Base-by-base conservation (phyloP, 2,113 vertebrate species). In the Hyla sarda region DNA sequence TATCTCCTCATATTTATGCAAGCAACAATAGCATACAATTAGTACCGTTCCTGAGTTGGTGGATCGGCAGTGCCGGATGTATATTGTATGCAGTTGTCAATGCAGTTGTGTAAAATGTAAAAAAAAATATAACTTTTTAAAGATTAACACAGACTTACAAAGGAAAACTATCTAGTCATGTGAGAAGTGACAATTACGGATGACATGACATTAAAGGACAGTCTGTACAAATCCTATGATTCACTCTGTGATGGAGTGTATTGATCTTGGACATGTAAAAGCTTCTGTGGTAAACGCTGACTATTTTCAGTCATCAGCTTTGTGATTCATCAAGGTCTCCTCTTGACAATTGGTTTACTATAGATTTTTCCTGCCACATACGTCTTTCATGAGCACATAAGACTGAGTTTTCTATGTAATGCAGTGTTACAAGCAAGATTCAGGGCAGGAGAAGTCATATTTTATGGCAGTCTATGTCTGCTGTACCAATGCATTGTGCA, bases 251-350 rank as follows among this genome's bases (percentile, higher is more conserved):
- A 90, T 83, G 82, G 72, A 74, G 84, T 65, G 47, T 89, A 90
- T 58, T 91, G 88, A 75, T 89, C 87, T 89, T 85, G 1, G 85
- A 72, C n/a, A 81, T 90, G 87, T 87, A n/a, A 85, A 90, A 90
- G 84, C 83, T 83, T 90, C 89, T 87, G 52, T 73, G n/a, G 16
- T 45, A 78, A 89, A n/a, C 50, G 12, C 77, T 86, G 84, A 85
- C 82, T 79, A 65, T 60, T 91, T 90, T 89, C 88, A 89, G 83
- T 82, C 90, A 83, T 86, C 41, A 87, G 90, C 86, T 30, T 30
- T 74, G 89, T 88, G 88, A 76, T 2, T 87, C 37, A 87, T 50
- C 75, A 56, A 67, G 54, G 83, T 82, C 73, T 89, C 83, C 6
- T 79, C 83, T 82, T 45, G 3, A 83, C 72, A 90, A 86, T 74